phyloP scores from a whole-genome alignment of 2,797 vertebrate genomes.

The Phataginus tetradactyla region DNA sequence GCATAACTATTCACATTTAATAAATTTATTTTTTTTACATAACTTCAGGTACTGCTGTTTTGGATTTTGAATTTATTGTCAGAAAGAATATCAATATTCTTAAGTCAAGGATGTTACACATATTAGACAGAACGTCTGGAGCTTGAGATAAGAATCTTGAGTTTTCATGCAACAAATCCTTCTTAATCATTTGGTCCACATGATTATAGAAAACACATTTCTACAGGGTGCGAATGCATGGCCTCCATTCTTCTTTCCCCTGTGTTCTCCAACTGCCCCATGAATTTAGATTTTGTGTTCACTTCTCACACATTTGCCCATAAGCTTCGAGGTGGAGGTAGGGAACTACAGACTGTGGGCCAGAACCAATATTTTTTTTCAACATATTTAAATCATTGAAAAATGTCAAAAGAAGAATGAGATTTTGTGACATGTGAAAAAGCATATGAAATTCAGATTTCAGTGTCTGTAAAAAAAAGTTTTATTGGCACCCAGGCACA shows the following conservation, averaged over 20 bases:
- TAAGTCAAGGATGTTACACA: neutral
- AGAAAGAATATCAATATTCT: neutral
- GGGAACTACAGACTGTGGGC: neutral
- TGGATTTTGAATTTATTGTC: neutral
- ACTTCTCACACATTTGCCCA: neutral
- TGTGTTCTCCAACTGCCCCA: neutral
- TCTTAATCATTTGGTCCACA: neutral
- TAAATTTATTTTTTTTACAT: neutral
- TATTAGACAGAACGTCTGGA: neutral
- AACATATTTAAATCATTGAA: neutral
- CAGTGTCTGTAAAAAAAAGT: neutral
- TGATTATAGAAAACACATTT: neutral
- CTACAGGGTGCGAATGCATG: too few relatives aligned
- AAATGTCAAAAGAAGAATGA: neutral
- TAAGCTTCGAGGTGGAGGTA: neutral
- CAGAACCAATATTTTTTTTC: neutral
- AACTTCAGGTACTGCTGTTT: neutral
- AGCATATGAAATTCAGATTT: neutral
- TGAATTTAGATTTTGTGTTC: neutral
- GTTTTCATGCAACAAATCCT: neutral
- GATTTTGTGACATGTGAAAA: neutral
- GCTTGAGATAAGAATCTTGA: neutral
- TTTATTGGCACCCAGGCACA: neutral
- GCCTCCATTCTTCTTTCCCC: neutral
- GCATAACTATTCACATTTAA: neutral